These are phyloP conservation scores for Anoplolepis gracilipes DNA, from an alignment of 1,140 invertebrate genomes.

Conservation along the genomic window DNA sequence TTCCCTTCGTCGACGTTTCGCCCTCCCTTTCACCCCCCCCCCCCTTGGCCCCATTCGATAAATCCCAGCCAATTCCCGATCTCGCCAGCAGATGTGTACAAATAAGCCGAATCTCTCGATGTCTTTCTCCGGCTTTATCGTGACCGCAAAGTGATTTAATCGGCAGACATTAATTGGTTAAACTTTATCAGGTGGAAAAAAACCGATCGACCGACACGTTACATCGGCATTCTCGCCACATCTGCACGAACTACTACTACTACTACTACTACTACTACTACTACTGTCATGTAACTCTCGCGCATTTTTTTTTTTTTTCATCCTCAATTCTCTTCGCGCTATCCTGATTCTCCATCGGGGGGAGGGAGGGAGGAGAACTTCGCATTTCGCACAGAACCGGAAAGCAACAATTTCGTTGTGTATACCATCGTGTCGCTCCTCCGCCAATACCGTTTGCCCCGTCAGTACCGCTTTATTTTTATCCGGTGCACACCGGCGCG, in stretches of 20 bases:
- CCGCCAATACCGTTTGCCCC: slow-evolving; percentile 49
- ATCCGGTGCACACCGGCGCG: slow-evolving; percentile 41
- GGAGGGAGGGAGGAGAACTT: background rate
- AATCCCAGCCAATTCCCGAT: slow-evolving; percentile 55
- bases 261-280: too few relatives aligned
- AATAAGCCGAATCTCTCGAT: slow-evolving; percentile 50
- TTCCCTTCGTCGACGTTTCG: background rate
- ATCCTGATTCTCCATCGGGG: background rate
- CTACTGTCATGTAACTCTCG: slow-evolving; percentile 55
- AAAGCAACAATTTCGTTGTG: slow-evolving; percentile 63
- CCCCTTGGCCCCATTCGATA: slow-evolving; percentile 51
- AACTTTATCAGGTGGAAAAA: slow-evolving; percentile 70
- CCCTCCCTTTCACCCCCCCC: too few relatives aligned
- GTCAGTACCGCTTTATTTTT: slow-evolving; percentile 60
- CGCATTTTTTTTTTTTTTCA: background rate
- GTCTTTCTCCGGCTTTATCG: slow-evolving; percentile 45
- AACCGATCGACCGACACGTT: slow-evolving; percentile 19
- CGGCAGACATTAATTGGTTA: slow-evolving; percentile 65
- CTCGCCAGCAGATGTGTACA: background rate
- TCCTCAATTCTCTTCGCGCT: slow-evolving; percentile 9
- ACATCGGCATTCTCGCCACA: slow-evolving; percentile 1
- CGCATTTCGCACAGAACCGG: background rate
- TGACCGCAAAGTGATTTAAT: slow-evolving; percentile 52
- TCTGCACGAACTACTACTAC: slow-evolving; percentile 22
- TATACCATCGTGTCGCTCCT: slow-evolving; percentile 30